Evolutionary conservation across 2,888 invertebrate species (phyloP).

Genomic region (Melangyna quadrimaculata): DNA sequence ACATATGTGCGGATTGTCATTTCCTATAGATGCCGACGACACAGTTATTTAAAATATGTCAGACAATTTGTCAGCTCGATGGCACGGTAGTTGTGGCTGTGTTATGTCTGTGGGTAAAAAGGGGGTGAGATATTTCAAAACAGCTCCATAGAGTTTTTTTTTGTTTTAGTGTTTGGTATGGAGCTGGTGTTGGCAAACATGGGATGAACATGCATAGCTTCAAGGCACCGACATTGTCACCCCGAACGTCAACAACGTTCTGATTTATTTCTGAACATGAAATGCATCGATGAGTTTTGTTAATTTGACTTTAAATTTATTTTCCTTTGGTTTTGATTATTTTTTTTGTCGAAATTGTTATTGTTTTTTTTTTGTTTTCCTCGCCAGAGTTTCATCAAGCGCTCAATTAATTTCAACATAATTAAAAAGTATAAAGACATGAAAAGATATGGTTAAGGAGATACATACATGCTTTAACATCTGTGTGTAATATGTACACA

Average conservation of each 20-base stretch:
- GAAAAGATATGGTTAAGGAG: not conserved
- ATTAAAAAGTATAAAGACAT: not conserved
- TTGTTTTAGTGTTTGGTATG: not conserved
- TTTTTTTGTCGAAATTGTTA: not conserved
- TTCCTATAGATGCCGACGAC: slow-evolving; percentile 56
- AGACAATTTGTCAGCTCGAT: slow-evolving; percentile 81
- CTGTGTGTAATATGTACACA: too few relatives aligned
- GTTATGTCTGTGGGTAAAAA: slow-evolving; percentile 42
- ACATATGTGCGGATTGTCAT: slow-evolving; percentile 66
- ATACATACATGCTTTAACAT: not conserved
- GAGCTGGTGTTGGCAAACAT: slow-evolving; percentile 31
- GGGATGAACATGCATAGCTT: slow-evolving; percentile 33
- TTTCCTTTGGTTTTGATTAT: slow-evolving; percentile 40
- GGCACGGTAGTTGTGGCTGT: slow-evolving; percentile 61
- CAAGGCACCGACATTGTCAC: slow-evolving; percentile 74
- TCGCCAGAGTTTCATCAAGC: slow-evolving; percentile 42
- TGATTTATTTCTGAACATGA: slow-evolving; percentile 80
- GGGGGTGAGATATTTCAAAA: slow-evolving; percentile 57
- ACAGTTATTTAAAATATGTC: slow-evolving; percentile 77
- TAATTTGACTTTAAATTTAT: slow-evolving; percentile 78
- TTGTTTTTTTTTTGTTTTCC: not conserved
- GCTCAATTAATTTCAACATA: slow-evolving; percentile 38
- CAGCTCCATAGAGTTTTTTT: too few relatives aligned
- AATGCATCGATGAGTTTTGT: slow-evolving; percentile 80
- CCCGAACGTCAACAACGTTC: slow-evolving; percentile 79